Conservation (phyloP, 2,113 vertebrate species). For the Heliornis fulica region DNA sequence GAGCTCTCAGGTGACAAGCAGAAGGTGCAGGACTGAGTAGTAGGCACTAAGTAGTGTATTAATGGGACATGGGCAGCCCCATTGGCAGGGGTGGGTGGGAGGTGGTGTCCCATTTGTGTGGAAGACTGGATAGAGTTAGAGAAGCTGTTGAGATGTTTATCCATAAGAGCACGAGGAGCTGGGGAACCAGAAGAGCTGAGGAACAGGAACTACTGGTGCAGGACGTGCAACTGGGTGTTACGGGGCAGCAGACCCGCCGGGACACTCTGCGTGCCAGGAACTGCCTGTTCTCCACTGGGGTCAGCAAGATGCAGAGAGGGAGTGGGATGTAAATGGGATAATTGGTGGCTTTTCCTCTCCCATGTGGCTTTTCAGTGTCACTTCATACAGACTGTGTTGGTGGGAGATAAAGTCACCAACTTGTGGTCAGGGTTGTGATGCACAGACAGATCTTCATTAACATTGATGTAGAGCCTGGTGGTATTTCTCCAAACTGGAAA, state of each 20-base stretch:
- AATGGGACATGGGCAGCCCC: background rate
- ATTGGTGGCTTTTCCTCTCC: background rate
- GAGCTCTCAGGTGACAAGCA: background rate
- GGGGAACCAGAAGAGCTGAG: background rate
- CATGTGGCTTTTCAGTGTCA: accelerated
- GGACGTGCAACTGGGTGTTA: background rate
- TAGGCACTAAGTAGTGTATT: background rate
- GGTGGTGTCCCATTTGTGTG: too few species aligned
- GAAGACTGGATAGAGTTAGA: background rate
- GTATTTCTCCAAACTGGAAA: background rate
- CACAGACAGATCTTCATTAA: accelerated
- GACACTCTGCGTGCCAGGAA: background rate
- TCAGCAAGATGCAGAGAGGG: too few species aligned
- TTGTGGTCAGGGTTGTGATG: accelerated
- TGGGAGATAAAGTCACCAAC: background rate
- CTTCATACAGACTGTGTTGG: background rate
- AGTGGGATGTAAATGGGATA: background rate
- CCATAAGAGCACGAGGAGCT: background rate
- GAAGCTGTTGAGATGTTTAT: background rate
- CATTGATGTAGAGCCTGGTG: background rate
- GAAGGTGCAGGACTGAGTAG: background rate
- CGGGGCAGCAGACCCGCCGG: accelerated
- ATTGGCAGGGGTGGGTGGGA: too few species aligned
- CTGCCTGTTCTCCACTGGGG: background rate
- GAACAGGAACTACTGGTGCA: background rate